Evolutionary conservation across 2,888 invertebrate species (phyloP), one percentile per base, ranked within the genome.

Genomic region (Papilio demoleus): DNA sequence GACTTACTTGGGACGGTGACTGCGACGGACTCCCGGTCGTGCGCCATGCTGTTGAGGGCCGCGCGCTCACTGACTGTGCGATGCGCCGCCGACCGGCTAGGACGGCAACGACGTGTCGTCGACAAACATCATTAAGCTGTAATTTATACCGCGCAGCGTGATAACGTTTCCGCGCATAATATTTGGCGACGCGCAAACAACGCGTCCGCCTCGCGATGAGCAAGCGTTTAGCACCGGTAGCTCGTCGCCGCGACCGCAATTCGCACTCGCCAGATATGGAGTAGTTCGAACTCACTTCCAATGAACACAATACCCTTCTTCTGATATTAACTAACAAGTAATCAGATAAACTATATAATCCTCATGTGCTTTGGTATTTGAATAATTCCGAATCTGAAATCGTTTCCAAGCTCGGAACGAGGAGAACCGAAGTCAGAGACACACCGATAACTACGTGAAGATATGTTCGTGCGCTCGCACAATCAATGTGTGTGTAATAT

Each of bases 181-280:
- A 19, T 53, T 61, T 14, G 19, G 19, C 11, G 27, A 19, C n/a
- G 53, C 17, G 31, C 53, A 22, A 34, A 17, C 40, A 53, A 22
- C 31, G 31, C 40, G 22, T 27, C 27, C 31, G 47, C 14, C 47
- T 11, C 19, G 31, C 47, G 60, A 47, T 50, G 67, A 61, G 53
- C 45, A 67, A 67, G 53, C 38, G 17, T 61, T 68, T 66, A 50
- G 50, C 61, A 56, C 38, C 70, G 65, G 69, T 58, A 45, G 53
- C 42, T 40, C 27, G 67, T 58, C 59, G 65, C 64, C 71, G 75
- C 59, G 59, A 64, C 59, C 71, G 75, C 75, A 76, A 78, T 80
- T 79, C 76, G 77, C 79, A 68, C 79, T 76, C 72, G 62, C 74
- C 72, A 66, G 69, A 67, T 42, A 31, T n/a, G 53, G 53, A 8